Percentiles rank a stretch among this genome's conserved stretches.
Evolutionary conservation across 1,140 invertebrate genomes (phyloP).

Genomic region (Hyles vespertilio): DNA sequence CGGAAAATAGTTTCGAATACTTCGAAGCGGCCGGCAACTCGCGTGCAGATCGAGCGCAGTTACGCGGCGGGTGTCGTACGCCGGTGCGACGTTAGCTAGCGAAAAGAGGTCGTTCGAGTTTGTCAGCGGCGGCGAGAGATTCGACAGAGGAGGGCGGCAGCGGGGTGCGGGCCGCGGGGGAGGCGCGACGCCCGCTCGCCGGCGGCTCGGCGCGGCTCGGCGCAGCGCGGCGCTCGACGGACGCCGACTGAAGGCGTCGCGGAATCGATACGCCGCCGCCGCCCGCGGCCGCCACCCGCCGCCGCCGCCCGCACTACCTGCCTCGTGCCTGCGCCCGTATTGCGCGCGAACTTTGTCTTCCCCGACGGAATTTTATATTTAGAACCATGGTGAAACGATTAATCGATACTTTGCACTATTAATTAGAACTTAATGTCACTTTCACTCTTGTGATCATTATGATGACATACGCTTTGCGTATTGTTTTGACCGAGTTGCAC

Average conservation of each 20-base stretch:
- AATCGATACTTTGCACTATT: constrained; percentile 74
- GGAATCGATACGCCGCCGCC: constrained; percentile 64
- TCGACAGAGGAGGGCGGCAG: constrained; percentile 36
- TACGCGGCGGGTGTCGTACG: constrained; percentile 62
- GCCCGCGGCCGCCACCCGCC: constrained; percentile 33
- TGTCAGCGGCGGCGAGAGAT: constrained; percentile 64
- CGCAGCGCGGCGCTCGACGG: constrained; percentile 70
- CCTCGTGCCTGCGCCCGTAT: constrained; percentile 67
- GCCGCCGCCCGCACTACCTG: constrained; percentile 40
- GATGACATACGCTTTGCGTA: too few species aligned
- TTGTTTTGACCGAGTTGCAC: too few species aligned
- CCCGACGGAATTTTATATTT: constrained; percentile 74
- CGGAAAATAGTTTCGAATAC: constrained; percentile 4
- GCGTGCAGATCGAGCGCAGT: constrained; percentile 53
- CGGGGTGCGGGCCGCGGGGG: constrained; percentile 45
- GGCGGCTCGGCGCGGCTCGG: constrained; percentile 66
- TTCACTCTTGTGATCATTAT: constrained; percentile 24
- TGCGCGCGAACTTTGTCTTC: constrained; percentile 74
- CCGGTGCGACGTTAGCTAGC: constrained; percentile 68
- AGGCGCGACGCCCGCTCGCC: constrained; percentile 61
- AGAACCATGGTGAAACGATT: constrained; percentile 73
- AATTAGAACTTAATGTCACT: constrained; percentile 57
- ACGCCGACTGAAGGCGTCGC: constrained; percentile 67
- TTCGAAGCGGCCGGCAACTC: constrained; percentile 11
- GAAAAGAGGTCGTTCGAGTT: constrained; percentile 72